These are phyloP conservation scores for Thryonomys swinderianus DNA, from an alignment of 2,113 vertebrate genomes.

Conservation along the genomic window DNA sequence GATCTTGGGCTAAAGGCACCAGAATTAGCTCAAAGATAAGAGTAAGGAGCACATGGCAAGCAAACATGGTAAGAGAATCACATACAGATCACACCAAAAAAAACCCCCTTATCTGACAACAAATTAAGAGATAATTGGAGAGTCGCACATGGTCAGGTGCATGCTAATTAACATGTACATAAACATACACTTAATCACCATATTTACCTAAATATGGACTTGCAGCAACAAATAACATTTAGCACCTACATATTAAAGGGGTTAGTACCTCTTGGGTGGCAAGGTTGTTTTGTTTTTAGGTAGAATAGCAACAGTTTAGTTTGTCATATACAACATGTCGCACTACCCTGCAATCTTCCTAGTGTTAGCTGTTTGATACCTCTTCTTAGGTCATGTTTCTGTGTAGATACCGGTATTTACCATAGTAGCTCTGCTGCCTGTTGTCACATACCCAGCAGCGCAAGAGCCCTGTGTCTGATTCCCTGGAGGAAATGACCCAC, in stretches of 20 bases:
- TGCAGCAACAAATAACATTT: slow-evolving; percentile 48
- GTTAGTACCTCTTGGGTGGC: slow-evolving; percentile 37
- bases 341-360: neutral
- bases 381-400: neutral
- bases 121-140: slow-evolving; percentile 4
- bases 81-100: neutral
- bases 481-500: too few relatives aligned
- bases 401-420: neutral
- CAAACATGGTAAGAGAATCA: neutral
- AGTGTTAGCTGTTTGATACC: neutral
- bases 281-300: neutral
- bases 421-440: too few relatives aligned
- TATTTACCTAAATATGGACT: slow-evolving; percentile 32
- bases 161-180: neutral
- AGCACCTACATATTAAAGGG: neutral
- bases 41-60: neutral
- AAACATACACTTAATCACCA: neutral
- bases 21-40: neutral
- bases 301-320: slow-evolving; percentile 2
- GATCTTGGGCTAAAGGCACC: neutral
- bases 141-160: neutral
- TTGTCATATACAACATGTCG: neutral
- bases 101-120: neutral
- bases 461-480: rapidly evolving
- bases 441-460: neutral